These are phyloP conservation scores for Podarcis lilfordi DNA, from an alignment of 2,797 vertebrate genomes.

Conservation along the genomic window DNA sequence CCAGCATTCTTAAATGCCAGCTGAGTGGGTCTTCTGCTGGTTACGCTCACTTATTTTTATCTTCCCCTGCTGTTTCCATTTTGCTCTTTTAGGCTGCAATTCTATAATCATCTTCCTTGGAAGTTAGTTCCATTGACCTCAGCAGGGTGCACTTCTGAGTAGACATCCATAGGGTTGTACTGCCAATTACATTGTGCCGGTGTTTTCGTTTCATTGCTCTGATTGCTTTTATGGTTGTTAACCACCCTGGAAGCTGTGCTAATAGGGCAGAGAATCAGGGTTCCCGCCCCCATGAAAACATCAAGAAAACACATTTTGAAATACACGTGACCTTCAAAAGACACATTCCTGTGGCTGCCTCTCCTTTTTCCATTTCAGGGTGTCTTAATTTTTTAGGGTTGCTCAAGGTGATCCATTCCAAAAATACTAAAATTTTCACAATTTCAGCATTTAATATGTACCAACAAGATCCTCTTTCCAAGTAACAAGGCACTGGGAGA, in stretches of 20 bases:
- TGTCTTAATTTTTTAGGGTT: not conserved
- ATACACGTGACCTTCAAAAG: not conserved
- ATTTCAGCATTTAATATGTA: not conserved
- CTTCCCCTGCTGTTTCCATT: not conserved
- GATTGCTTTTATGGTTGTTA: not conserved
- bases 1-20: not conserved
- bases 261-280: not conserved
- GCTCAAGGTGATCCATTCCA: not conserved
- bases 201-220: not conserved
- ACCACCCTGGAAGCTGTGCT: not conserved
- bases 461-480: not conserved
- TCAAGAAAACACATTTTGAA: not conserved
- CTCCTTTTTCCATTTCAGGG: not conserved
- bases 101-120: too few species aligned
- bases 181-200: not conserved
- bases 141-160: too few species aligned
- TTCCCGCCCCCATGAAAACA: too few species aligned
- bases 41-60: not conserved
- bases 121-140: too few species aligned
- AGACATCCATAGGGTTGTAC: too few species aligned
- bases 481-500: not conserved
- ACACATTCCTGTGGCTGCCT: not conserved
- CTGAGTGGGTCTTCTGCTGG: not conserved
- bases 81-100: not conserved
- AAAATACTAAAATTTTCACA: not conserved